phyloP scores from a whole-genome alignment of 1,140 invertebrate species.

The Diorhabda carinulata region DNA sequence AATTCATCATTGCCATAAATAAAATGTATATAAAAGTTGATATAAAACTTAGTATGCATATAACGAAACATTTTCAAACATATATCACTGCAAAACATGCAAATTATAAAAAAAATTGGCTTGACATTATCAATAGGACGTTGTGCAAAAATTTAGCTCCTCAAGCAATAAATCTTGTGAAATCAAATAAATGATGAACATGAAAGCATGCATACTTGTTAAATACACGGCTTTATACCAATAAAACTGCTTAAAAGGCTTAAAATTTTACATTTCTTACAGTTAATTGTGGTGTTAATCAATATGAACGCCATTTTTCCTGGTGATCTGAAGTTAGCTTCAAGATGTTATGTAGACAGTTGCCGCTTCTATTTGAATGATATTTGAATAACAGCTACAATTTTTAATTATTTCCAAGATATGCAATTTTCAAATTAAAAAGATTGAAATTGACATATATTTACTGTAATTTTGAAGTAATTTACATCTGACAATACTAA shows the following conservation, averaged over 20 bases:
- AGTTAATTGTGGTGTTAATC: constrained; percentile 37
- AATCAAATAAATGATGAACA: constrained; percentile 26
- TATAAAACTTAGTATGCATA: not conserved
- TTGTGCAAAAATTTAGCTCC: constrained; percentile 18
- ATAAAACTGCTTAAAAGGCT: constrained; percentile 30
- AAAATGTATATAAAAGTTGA: not conserved
- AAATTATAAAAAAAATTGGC: constrained; percentile 22
- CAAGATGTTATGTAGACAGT: not conserved
- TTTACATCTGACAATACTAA: too few relatives aligned
- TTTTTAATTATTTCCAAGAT: too few relatives aligned
- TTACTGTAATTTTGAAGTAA: too few relatives aligned
- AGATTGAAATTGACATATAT: too few relatives aligned
- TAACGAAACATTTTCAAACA: not conserved
- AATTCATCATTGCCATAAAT: not conserved
- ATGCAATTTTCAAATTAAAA: too few relatives aligned
- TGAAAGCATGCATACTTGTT: constrained; percentile 29
- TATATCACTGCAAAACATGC: constrained; percentile 17
- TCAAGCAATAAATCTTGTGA: constrained; percentile 16
- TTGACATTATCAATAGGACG: constrained; percentile 26
- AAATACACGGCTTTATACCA: constrained; percentile 27
- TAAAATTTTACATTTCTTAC: constrained; percentile 43
- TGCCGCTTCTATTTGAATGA: constrained; percentile 12
- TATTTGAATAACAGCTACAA: too few relatives aligned
- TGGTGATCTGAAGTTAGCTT: constrained; percentile 29
- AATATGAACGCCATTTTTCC: constrained; percentile 41